Evolutionary conservation across 92 coral and sea anemone genomes (phyloP).

Genomic region (Montipora capitata): DNA sequence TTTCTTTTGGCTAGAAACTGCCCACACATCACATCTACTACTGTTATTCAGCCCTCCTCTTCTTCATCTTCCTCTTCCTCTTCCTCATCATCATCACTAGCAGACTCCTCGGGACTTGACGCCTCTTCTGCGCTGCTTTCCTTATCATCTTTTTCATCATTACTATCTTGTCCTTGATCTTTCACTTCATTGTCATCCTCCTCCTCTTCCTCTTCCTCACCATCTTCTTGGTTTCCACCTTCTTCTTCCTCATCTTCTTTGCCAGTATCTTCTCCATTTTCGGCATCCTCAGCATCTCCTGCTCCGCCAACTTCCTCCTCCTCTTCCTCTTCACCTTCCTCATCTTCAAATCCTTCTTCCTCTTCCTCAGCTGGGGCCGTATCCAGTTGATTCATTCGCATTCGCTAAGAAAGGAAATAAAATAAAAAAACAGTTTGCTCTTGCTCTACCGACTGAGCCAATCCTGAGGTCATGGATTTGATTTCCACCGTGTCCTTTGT

Average conservation of each 20-base stretch:
- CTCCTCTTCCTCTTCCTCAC: slow-evolving; percentile 71
- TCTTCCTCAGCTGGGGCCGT: slow-evolving; percentile 89
- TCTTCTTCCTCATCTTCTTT: slow-evolving; percentile 73
- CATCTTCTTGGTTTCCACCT: slow-evolving; percentile 68
- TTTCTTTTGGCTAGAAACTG: neutral
- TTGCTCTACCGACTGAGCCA: neutral
- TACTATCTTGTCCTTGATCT: slow-evolving; percentile 80
- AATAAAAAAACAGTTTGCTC: neutral
- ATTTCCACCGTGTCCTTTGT: too few species aligned
- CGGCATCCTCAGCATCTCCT: slow-evolving; percentile 71
- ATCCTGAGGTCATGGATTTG: too few species aligned
- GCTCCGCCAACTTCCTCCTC: slow-evolving; percentile 60
- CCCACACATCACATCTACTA: neutral
- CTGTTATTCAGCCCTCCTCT: neutral
- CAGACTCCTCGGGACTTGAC: slow-evolving; percentile 80
- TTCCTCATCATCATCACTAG: slow-evolving; percentile 85
- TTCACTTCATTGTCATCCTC: slow-evolving; percentile 84
- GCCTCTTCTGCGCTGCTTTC: slow-evolving; percentile 88
- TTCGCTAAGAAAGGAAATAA: slow-evolving; percentile 44
- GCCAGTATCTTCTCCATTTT: slow-evolving; percentile 61
- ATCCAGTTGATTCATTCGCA: slow-evolving; percentile 89
- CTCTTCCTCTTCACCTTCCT: slow-evolving; percentile 66
- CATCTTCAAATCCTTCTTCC: slow-evolving; percentile 72
- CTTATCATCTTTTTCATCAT: slow-evolving; percentile 71
- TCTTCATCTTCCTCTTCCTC: neutral